These are phyloP conservation scores for Anableps anableps DNA, from an alignment of 2,797 vertebrate genomes.

Conservation along the genomic window DNA sequence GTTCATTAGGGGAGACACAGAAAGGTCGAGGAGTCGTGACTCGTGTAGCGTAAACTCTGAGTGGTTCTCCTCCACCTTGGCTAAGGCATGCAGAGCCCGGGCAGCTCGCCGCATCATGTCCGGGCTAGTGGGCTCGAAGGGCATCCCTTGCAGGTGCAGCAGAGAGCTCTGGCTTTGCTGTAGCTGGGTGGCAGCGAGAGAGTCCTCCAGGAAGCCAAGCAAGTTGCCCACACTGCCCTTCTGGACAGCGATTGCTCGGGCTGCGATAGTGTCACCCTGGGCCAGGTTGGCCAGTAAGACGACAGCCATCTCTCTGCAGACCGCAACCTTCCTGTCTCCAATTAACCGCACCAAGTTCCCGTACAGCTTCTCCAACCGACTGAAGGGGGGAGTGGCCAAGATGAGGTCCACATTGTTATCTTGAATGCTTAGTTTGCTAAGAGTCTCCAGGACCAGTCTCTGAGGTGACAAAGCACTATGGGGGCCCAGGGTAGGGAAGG, in stretches of 20 bases:
- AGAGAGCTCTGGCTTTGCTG: conserved; percentile 96
- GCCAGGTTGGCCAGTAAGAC: conserved; percentile 98
- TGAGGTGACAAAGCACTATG: conserved; percentile 96
- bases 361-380: conserved; percentile 95
- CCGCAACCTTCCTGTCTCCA: conserved; percentile 95
- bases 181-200: conserved; percentile 96
- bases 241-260: conserved; percentile 93
- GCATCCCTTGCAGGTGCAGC: conserved; percentile 95
- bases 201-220: conserved; percentile 98
- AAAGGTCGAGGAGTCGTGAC: conserved; percentile 98
- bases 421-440: conserved; percentile 99
- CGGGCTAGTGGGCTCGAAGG: conserved; percentile 98
- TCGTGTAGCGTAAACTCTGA: conserved; percentile 99
- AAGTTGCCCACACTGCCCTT: conserved; percentile 98
- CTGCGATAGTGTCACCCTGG: conserved; percentile 94
- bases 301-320: conserved; percentile 99
- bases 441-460: conserved; percentile 98
- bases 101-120: conserved; percentile 99
- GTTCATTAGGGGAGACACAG: conserved; percentile 98
- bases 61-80: conserved; percentile 99
- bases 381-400: conserved; percentile 95
- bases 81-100: conserved; percentile 95
- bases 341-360: conserved; percentile 96
- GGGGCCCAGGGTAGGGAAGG: conserved; percentile 93
- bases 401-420: conserved; percentile 99